Evolutionary conservation across 2,888 invertebrate genomes (phyloP), one percentile per base, ranked within the genome.

Genomic region (Diplolepis rosae): DNA sequence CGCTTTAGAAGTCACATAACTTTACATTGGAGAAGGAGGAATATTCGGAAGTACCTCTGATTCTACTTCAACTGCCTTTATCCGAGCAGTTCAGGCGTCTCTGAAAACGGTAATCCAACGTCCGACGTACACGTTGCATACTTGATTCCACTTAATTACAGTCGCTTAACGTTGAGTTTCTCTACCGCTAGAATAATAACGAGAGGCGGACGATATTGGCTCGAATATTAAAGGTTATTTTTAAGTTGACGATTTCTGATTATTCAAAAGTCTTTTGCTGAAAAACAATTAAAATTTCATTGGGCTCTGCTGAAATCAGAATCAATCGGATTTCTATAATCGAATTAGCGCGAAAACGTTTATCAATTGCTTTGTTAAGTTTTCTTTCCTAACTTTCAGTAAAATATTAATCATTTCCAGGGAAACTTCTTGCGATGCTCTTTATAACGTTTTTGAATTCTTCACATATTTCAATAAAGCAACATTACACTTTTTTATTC

Each of bases 101-200:
- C 69, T 24, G 72, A 71, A 75, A 81, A 74, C 76, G 77, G 77
- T 83, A 83, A 83, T 84, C 80, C 82, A 76, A 77, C 74, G 82
- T 78, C 78, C 77, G 66, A 73, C 73, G 75, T 77, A 80, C 77
- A 76, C 71, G 76, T 72, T 79, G 81, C 80, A 82, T 82, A 83
- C 83, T 83, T 83, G 85, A 85, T 86, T 84, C 80, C 82, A 82
- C 82, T 85, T 84, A 84, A 87, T 86, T 86, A 83, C 83, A 82
- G 74, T 76, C 80, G 79, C 80, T 83, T 79, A 82, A 78, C 80
- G 75, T 74, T 77, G 72, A 71, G 70, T 75, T 70, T 74, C 67
- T 76, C 67, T 77, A 71, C 76, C 69, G 67, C 72, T 74, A 68
- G 80, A 83, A 83, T 83, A 81, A 80, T 80, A 83, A 82, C 77